Evolutionary conservation across 1,140 invertebrate genomes (phyloP).

Genomic region (Dendroctonus valens): DNA sequence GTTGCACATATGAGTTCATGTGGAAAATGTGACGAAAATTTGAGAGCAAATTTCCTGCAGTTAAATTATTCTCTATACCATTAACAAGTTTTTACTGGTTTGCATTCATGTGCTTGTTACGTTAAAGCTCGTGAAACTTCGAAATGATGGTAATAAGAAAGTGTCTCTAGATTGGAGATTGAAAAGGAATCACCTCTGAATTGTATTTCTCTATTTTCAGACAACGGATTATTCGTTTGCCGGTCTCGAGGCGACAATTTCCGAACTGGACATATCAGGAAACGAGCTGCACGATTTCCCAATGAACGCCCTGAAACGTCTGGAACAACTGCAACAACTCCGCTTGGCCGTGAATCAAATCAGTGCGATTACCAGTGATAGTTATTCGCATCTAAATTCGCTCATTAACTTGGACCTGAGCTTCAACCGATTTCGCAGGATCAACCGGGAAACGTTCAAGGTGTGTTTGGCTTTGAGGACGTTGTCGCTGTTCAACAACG

Average conservation of each 20-base stretch:
- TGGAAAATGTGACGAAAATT: too few relatives aligned
- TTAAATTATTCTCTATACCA: background rate
- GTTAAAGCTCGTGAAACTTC: too few relatives aligned
- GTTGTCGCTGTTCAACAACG: conserved; percentile 80
- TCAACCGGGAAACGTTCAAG: conserved; percentile 74
- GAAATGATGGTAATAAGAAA: too few relatives aligned
- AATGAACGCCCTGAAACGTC: conserved; percentile 70
- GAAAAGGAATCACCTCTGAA: too few relatives aligned
- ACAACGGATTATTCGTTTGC: conserved; percentile 83
- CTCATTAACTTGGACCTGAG: conserved; percentile 79
- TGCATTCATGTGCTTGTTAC: too few relatives aligned
- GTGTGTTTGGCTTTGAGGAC: conserved; percentile 75
- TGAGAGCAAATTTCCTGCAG: background rate
- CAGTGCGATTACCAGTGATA: conserved; percentile 65
- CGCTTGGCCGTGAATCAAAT: conserved; percentile 84
- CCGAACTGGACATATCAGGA: conserved; percentile 80
- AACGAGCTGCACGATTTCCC: conserved; percentile 83
- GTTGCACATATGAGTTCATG: too few relatives aligned
- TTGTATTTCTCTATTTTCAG: conserved; percentile 28
- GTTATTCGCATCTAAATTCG: conserved; percentile 68
- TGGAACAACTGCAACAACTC: conserved; percentile 71
- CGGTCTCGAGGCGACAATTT: conserved; percentile 76
- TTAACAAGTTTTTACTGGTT: too few relatives aligned
- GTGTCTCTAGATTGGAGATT: too few relatives aligned
- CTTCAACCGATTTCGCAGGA: conserved; percentile 77